phyloP scores from a whole-genome alignment of 2,113 vertebrate genomes.

The Merops nubicus region DNA sequence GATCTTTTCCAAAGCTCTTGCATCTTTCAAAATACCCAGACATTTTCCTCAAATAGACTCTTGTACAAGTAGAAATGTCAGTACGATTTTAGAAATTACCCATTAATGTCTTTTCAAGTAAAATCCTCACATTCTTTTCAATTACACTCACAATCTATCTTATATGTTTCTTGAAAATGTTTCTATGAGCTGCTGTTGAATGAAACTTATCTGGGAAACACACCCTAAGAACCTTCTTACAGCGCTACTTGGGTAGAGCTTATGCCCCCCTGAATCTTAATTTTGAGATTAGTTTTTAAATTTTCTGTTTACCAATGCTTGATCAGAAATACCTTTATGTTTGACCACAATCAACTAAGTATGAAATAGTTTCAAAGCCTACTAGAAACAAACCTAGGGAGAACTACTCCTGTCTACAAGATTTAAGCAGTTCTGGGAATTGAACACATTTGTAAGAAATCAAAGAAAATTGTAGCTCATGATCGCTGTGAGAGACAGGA shows the following conservation, averaged over 20 bases:
- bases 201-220: neutral
- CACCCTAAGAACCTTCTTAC: neutral
- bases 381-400: neutral
- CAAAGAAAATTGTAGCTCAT: neutral
- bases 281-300: neutral
- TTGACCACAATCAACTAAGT: neutral
- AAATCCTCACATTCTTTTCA: constrained; percentile 39
- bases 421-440: neutral
- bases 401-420: neutral
- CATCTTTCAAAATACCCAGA: constrained; percentile 4
- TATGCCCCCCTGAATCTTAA: neutral
- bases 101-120: constrained; percentile 41
- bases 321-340: neutral
- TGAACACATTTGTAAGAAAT: neutral
- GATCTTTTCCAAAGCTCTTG: constrained; percentile 32
- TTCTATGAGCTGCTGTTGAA: constrained; percentile 26
- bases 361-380: neutral
- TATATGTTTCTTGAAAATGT: neutral
- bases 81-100: constrained; percentile 22
- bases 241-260: neutral
- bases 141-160: neutral
- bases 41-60: constrained; percentile 20
- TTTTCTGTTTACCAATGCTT: neutral
- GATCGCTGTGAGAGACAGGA: neutral
- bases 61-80: constrained; percentile 14